Conservation (phyloP, 2,888 invertebrate species). For the Ichneumon xanthorius region DNA sequence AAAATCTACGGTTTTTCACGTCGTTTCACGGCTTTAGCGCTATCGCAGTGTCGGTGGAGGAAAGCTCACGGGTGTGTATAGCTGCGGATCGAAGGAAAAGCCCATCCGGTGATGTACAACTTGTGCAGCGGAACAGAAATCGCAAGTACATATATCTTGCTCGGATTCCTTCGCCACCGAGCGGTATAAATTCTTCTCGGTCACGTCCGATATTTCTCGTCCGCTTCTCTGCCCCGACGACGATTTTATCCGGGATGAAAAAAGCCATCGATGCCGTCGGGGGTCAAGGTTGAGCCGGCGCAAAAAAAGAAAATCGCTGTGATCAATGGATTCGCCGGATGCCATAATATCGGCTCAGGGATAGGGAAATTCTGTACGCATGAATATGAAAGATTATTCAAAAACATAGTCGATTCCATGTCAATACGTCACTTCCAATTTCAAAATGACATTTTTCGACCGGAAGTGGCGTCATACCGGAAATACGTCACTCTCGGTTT, state of each 20-base stretch:
- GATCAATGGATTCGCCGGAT: constrained; percentile 49
- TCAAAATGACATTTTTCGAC: too few species aligned
- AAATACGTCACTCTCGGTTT: too few species aligned
- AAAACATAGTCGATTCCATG: neutral
- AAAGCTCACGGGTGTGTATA: constrained; percentile 46
- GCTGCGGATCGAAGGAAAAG: constrained; percentile 54
- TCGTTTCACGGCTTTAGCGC: constrained; percentile 21
- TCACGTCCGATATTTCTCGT: constrained; percentile 69
- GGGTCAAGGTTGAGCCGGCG: constrained; percentile 58
- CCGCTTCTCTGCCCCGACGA: constrained; percentile 57
- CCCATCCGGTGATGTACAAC: constrained; percentile 67
- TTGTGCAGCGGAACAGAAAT: constrained; percentile 70
- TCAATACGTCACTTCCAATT: neutral
- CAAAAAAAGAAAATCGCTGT: constrained; percentile 37
- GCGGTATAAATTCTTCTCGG: constrained; percentile 70
- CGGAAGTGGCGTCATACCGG: too few species aligned
- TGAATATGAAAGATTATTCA: constrained; percentile 4
- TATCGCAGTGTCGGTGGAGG: constrained; percentile 1
- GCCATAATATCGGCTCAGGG: constrained; percentile 19
- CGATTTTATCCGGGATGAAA: constrained; percentile 51
- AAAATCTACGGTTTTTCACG: constrained; percentile 27
- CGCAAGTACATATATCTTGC: constrained; percentile 68
- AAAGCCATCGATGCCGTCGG: constrained; percentile 43
- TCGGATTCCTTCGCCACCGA: constrained; percentile 61
- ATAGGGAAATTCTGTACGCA: neutral